Percentiles rank a stretch among this genome's conserved stretches.
phyloP scores from a whole-genome alignment of 2,797 vertebrate genomes.

The Rachycentron canadum region DNA sequence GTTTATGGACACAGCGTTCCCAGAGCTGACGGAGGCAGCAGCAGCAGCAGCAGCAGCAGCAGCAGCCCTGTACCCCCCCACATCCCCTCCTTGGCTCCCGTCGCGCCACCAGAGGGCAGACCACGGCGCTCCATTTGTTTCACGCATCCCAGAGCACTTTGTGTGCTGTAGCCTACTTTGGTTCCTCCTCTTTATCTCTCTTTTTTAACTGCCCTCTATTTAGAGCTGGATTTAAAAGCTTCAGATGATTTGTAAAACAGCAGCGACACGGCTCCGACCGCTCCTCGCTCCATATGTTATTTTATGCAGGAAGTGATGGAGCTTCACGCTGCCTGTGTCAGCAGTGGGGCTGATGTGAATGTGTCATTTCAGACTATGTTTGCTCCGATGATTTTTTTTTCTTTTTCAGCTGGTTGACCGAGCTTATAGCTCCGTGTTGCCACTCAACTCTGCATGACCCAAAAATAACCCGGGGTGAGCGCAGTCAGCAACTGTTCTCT shows the following conservation, averaged over 20 bases:
- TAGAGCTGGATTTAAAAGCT: slow-evolving; percentile 50
- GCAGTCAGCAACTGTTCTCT: slow-evolving; percentile 68
- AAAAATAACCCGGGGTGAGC: slow-evolving; percentile 71
- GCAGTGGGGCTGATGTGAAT: slow-evolving; percentile 38
- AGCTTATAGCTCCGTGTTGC: slow-evolving; percentile 57
- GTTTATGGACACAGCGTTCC: slow-evolving; percentile 82
- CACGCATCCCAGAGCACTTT: slow-evolving; percentile 62
- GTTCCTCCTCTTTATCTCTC: slow-evolving; percentile 47
- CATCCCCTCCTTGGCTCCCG: slow-evolving; percentile 18
- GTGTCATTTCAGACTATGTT: slow-evolving; percentile 58
- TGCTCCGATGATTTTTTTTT: slow-evolving; percentile 48
- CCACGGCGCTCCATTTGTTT: slow-evolving; percentile 39
- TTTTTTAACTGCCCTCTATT: slow-evolving; percentile 48
- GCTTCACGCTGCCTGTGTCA: slow-evolving; percentile 38
- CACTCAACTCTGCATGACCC: slow-evolving; percentile 74
- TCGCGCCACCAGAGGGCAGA: slow-evolving; percentile 77
- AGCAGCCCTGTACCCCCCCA: slow-evolving; percentile 8
- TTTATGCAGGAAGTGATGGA: slow-evolving; percentile 12
- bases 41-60: slow-evolving; percentile 27
- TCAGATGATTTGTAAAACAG: slow-evolving; percentile 47
- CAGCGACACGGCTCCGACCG: slow-evolving; percentile 18
- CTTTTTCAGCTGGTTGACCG: slow-evolving; percentile 36
- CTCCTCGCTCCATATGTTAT: slow-evolving; percentile 12
- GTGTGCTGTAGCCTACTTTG: slow-evolving; percentile 63
- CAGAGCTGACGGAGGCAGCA: slow-evolving; percentile 49